phyloP scores from a whole-genome alignment of 2,888 invertebrate species.

The Eupithecia tripunctaria region DNA sequence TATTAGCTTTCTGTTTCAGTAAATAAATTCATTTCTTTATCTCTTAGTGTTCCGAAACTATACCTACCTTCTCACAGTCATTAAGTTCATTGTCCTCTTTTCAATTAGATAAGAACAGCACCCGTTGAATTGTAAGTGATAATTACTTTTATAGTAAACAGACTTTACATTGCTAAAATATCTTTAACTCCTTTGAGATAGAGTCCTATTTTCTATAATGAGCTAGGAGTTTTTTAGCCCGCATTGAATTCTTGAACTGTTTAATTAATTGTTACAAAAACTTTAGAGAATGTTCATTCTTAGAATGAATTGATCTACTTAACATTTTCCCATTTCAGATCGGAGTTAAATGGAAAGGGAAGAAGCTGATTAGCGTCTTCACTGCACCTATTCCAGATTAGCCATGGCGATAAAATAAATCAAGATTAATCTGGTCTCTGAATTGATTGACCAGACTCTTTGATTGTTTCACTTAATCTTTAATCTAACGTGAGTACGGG shows the following conservation, averaged over 20 bases:
- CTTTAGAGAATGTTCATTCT: slow-evolving; percentile 29
- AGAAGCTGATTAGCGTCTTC: neutral
- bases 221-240: slow-evolving; percentile 13
- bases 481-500: neutral
- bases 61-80: slow-evolving; percentile 49
- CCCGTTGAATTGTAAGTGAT: slow-evolving; percentile 48
- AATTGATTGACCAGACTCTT: neutral
- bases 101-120: slow-evolving; percentile 57
- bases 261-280: slow-evolving; percentile 22
- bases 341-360: slow-evolving; percentile 10
- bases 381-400: neutral
- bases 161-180: slow-evolving; percentile 1
- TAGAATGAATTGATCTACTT: slow-evolving; percentile 25
- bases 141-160: slow-evolving; percentile 26
- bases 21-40: slow-evolving; percentile 8
- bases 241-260: slow-evolving; percentile 18
- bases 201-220: slow-evolving; percentile 12
- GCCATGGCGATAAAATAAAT: neutral
- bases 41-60: slow-evolving; percentile 35
- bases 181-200: neutral
- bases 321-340: slow-evolving; percentile 12
- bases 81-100: slow-evolving; percentile 60
- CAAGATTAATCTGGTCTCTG: neutral
- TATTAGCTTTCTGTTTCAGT: neutral
- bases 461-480: neutral